A percentile compares a stretch with the other conserved stretches of the same genome.
phyloP scores from a whole-genome alignment of 2,888 invertebrate species.

The Dryobota labecula region DNA sequence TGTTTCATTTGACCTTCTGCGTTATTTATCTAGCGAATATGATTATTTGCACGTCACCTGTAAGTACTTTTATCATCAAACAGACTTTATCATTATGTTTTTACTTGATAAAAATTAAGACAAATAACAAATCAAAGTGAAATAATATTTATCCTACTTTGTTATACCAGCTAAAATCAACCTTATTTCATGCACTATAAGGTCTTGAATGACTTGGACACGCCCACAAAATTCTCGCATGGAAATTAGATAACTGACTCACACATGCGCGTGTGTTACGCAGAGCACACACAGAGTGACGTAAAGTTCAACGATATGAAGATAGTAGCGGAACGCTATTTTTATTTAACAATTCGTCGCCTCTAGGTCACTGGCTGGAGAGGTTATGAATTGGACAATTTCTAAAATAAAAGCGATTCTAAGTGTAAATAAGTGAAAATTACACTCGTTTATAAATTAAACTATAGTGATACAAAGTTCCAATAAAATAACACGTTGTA shows the following conservation, averaged over 20 bases:
- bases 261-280: slow-evolving; percentile 47
- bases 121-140: slow-evolving; percentile 38
- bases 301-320: slow-evolving; percentile 61
- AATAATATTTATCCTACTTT: slow-evolving; percentile 41
- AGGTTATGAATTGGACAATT: slow-evolving; percentile 56
- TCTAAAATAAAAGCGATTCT: neutral
- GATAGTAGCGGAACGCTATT: slow-evolving; percentile 55
- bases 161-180: slow-evolving; percentile 3
- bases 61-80: slow-evolving; percentile 23
- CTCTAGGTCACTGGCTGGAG: slow-evolving; percentile 39
- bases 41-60: slow-evolving; percentile 13
- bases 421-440: neutral
- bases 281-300: slow-evolving; percentile 33
- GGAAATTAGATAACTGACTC: slow-evolving; percentile 53
- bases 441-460: slow-evolving; percentile 7
- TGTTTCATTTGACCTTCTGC: slow-evolving; percentile 14
- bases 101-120: slow-evolving; percentile 43
- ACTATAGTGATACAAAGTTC: slow-evolving; percentile 20
- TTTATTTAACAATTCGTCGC: slow-evolving; percentile 49
- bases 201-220: slow-evolving; percentile 34
- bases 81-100: slow-evolving; percentile 43
- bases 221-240: slow-evolving; percentile 39
- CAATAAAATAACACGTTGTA: slow-evolving; percentile 21
- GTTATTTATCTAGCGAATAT: slow-evolving; percentile 15
- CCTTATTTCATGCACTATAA: slow-evolving; percentile 24